Base-by-base conservation (phyloP, 1,140 invertebrate genomes). In the Aphis gossypii region DNA sequence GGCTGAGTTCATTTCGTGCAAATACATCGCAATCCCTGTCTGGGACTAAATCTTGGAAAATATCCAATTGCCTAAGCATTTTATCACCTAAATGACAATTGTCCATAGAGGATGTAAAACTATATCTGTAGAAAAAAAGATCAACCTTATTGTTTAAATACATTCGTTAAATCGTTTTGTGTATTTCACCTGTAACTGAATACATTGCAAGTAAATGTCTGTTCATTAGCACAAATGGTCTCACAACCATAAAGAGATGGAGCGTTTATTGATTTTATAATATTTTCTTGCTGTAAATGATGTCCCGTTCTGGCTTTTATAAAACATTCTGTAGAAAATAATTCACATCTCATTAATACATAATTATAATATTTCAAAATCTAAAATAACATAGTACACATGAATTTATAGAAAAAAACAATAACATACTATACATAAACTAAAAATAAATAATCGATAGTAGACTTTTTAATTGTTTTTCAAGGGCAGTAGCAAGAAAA, bases 1-100 rank as follows among this genome's bases (percentile, higher is more conserved):
- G 87, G 4, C 94, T 94, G 82, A 94, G 95, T 84, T 96, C 96
- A 54, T 97, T 96, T 96, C 97, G 96, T 2, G 96, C 96, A 94
- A 98, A 98, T 41, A 97, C 97, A 94, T 98, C 97, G 90, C 97
- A 97, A 94, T 97, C 97, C n/a, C 97, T 96, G 95, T 97, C 96
- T 4, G 97, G 97, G 94, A 97, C 96, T 44, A 97, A 95, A 94
- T 98, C 97, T 11, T 96, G 96, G 94, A 97, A 97, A 94, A 97
- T 96, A 94, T 97, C 96, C 35, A 98, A 95, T 82, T 96, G 96
- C 87, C 96, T 96, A 94, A 97, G 97, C 2, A 96, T 96, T 25
- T 96, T 95, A 94, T 97, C 96, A 94, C 97, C 97, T 4, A 98
- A 95, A 94, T 97, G 97, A 94, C 97, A 98, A 95, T 98, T 98